These are phyloP conservation scores for Periophthalmus magnuspinnatus DNA, from an alignment of 2,797 vertebrate genomes.

Conservation along the genomic window DNA sequence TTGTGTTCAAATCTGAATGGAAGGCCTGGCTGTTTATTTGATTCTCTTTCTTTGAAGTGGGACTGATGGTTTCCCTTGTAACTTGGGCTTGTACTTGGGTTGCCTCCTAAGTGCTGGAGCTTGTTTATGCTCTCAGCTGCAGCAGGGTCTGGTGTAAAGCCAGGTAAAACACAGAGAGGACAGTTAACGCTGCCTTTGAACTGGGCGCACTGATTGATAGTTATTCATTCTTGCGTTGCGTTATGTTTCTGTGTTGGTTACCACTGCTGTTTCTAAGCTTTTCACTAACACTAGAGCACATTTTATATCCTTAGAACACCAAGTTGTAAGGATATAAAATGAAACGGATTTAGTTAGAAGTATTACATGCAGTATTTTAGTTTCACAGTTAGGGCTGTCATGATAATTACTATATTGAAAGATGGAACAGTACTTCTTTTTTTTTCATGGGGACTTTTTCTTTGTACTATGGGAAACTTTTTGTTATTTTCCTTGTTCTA, in stretches of 20 bases:
- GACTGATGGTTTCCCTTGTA: conserved; percentile 6
- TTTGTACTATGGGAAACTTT: too few relatives aligned
- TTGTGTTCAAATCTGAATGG: neutral
- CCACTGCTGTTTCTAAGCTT: conserved; percentile 6
- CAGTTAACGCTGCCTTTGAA: conserved; percentile 20
- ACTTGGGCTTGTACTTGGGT: conserved; percentile 19
- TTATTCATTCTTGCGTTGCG: conserved; percentile 10
- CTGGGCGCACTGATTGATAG: neutral
- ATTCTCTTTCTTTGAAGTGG: neutral
- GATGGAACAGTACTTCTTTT: too few relatives aligned
- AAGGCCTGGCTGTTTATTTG: neutral
- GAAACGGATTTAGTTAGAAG: neutral
- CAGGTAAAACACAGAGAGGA: conserved; percentile 16
- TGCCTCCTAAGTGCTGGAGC: conserved; percentile 18
- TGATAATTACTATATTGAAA: too few relatives aligned
- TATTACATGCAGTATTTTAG: neutral
- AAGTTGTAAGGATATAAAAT: too few relatives aligned
- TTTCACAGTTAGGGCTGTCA: too few relatives aligned
- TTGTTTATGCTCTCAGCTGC: conserved; percentile 36
- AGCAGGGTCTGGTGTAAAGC: conserved; percentile 26
- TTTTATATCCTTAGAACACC: neutral
- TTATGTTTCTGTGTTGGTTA: conserved; percentile 6
- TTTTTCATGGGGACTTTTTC: too few relatives aligned
- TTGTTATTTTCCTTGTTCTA: too few relatives aligned
- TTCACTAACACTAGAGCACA: neutral